These are phyloP conservation scores for Lophius piscatorius DNA, from an alignment of 2,113 vertebrate genomes.

Conservation along the genomic window DNA sequence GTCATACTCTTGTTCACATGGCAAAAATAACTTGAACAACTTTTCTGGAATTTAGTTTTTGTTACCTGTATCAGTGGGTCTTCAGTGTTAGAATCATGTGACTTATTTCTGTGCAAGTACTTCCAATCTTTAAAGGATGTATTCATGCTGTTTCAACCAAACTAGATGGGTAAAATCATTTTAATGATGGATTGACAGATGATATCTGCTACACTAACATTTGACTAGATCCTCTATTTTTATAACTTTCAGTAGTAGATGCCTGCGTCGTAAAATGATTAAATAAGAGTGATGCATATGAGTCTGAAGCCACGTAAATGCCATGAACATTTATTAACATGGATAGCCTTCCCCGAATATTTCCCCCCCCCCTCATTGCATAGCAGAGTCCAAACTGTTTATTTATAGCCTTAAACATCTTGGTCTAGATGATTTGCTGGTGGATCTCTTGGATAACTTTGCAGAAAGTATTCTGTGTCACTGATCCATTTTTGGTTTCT, in stretches of 20 bases:
- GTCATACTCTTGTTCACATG: too few species aligned
- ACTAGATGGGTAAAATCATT: background rate
- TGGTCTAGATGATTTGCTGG: too few species aligned
- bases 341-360: background rate
- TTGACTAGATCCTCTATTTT: background rate
- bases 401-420: too few species aligned
- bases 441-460: too few species aligned
- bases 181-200: constrained; percentile 25
- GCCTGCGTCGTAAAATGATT: background rate
- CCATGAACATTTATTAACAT: constrained; percentile 11
- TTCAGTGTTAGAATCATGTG: too few species aligned
- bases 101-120: background rate
- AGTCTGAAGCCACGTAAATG: background rate
- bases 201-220: background rate
- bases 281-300: background rate
- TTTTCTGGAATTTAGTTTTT: too few species aligned
- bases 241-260: background rate
- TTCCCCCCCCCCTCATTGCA: too few species aligned
- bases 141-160: background rate
- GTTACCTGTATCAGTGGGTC: background rate
- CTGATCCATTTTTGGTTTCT: constrained; percentile 85
- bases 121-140: background rate
- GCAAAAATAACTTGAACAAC: too few species aligned
- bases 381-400: too few species aligned
- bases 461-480: constrained; percentile 71